phyloP scores from a whole-genome alignment of 2,113 vertebrate species.

The Myodes glareolus region DNA sequence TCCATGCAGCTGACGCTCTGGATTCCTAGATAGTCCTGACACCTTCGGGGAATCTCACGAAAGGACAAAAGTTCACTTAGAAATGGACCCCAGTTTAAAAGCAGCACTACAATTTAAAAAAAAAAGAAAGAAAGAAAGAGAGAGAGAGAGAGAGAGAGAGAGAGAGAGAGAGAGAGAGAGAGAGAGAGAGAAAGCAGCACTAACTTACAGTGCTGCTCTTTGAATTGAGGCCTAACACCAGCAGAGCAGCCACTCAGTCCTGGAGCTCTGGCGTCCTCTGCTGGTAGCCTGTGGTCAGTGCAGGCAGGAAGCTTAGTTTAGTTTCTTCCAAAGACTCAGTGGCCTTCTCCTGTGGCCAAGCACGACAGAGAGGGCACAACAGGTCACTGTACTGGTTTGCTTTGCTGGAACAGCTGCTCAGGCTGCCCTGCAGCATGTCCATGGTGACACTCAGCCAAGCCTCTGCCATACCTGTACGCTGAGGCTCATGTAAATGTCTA shows the following conservation, averaged over 20 bases:
- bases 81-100: not conserved
- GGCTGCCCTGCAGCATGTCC: not conserved
- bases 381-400: not conserved
- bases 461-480: not conserved
- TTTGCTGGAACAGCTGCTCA: not conserved
- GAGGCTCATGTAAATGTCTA: not conserved
- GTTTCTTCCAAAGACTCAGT: not conserved
- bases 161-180: too few species aligned
- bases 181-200: not conserved
- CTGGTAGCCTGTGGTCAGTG: not conserved
- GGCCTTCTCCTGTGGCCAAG: too few species aligned
- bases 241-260: not conserved
- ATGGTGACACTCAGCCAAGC: not conserved
- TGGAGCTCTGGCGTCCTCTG: not conserved
- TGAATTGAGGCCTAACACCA: not conserved
- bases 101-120: not conserved
- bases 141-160: too few species aligned
- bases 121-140: too few species aligned
- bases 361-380: not conserved
- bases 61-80: not conserved
- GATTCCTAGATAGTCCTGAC: too few species aligned
- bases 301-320: not conserved
- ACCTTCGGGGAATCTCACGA: not conserved
- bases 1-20: fast-evolving
- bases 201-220: not conserved